Base-by-base conservation (phyloP, 2,797 vertebrate genomes). In the Epinephelus awoara region DNA sequence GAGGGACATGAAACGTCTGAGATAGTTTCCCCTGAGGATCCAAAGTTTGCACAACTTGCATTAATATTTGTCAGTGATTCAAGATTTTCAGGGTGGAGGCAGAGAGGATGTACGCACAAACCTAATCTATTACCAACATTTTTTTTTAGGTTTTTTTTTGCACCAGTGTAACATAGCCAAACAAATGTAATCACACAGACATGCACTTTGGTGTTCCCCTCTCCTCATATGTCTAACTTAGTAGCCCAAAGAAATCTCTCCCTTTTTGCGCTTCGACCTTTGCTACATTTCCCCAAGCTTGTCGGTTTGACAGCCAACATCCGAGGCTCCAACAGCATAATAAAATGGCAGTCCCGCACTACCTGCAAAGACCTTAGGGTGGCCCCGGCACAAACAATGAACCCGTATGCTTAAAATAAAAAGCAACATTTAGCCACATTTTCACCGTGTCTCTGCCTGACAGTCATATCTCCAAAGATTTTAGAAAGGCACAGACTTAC, bases 1-100 rank as follows among this genome's bases (percentile, higher is more conserved):
- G 58, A 70, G 75, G 80, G 83, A 93, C 86, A 88, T 83, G 75
- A 93, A 93, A 89, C 66, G 59, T 88, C 88, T 88, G 74, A 85
- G 88, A 88, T 80, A 68, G 72, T 80, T 80, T 90, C 87, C 93
- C 91, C 71, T 2, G 82, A 86, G 92, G 80, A 91, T 86, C 62
- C 79, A 65, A 85, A 90, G 86, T 95, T 94, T 94, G 93, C 85
- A 89, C 91, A 90, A 91, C 83, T 88, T 89, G 89, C 92, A 94
- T 93, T 92, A 89, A 95, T 95, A 94, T 93, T 89, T 94, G 92
- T 92, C 91, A 80, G 77, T 78, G 74, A 91, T 88, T 91, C 67
- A 65, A 72, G 52, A 88, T 87, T 86, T 82, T 77, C 46, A 81
- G 54, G 25, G 51, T 64, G 63, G 77, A 65, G 58, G 84, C 47